Evolutionary conservation across 2,888 invertebrate genomes (phyloP), one percentile per base, ranked within the genome.

Genomic region (Apocheima hispidaria): DNA sequence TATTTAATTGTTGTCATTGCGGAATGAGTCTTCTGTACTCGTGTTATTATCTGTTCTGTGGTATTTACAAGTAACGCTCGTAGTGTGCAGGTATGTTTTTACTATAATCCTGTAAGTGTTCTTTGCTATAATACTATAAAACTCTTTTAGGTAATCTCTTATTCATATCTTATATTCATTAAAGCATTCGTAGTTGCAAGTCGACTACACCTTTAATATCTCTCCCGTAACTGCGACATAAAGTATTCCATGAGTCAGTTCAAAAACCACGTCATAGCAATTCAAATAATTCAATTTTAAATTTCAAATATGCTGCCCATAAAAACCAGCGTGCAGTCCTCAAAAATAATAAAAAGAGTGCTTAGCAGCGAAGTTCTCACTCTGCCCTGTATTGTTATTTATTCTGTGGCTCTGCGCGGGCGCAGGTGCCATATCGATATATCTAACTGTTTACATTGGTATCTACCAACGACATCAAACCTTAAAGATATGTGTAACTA

Each of bases 231-330:
- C 38, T 49, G 9, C 33, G 26, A 21, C 14, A 48, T 23, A 43
- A 51, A 50, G 38, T 38, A 33, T 41, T 6, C 40, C n/a, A 20
- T 14, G 9, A 44, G 50, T 40, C 44, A 20, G 28, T 14, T 41
- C 38, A 59, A 52, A 23, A 38, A 44, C 44, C 30, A n/a, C 38
- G 9, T 33, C 18, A 33, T 20, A 43, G 30, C 52, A 46, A 51
- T 61, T 61, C 43, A 21, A 40, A 46, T 51, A 60, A 65, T 66
- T 65, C 51, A 57, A 63, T 61, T 66, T 67, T 61, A 60, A 65
- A 69, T 61, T 63, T 65, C 51, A 63, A 67, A 69, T 65, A 41
- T 65, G 58, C 62, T 63, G 53, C 28, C 51, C 53, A 61, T 60
- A 67, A 55, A 43, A 59, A 61, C 48, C 68, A 53, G 63, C 66